A percentile compares a stretch with the other conserved stretches of the same genome.
Conservation (phyloP, 92 coral and sea anemone species). For the Nematostella vectensis region DNA sequence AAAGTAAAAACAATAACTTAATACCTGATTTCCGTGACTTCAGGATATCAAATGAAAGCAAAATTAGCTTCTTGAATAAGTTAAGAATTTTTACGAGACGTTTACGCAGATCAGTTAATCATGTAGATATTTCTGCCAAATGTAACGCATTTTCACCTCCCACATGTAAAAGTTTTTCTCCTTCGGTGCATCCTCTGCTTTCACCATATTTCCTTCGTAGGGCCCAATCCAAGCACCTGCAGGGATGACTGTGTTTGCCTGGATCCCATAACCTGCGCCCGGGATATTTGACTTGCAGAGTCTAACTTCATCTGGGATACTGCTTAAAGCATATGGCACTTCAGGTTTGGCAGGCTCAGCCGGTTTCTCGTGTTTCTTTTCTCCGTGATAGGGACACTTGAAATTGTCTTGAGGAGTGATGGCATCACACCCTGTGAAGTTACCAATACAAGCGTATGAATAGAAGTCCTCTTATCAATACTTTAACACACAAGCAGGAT, state of each 20-base stretch:
- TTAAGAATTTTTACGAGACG: too few species aligned
- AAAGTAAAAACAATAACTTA: too few species aligned
- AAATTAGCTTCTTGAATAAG: too few species aligned
- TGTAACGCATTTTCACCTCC: constrained; percentile 28
- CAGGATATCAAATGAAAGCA: too few species aligned
- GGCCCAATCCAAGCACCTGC: constrained; percentile 65
- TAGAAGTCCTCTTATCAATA: too few species aligned
- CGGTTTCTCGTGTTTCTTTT: background rate
- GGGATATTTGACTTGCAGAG: constrained; percentile 19
- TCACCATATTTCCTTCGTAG: constrained; percentile 34
- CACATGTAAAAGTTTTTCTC: constrained; percentile 41
- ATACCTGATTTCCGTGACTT: too few species aligned
- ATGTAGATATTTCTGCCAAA: too few species aligned
- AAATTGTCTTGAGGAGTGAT: constrained; percentile 8
- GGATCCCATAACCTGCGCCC: constrained; percentile 24
- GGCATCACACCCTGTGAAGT: constrained; percentile 24
- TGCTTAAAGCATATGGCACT: constrained; percentile 30
- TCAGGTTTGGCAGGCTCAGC: background rate
- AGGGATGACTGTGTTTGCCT: constrained; percentile 21
- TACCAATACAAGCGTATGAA: too few species aligned
- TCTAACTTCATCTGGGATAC: constrained; percentile 29
- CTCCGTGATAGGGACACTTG: constrained; percentile 29
- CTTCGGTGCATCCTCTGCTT: constrained; percentile 21
- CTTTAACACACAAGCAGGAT: too few species aligned
- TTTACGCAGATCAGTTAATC: too few species aligned